A percentile compares a stretch with the other conserved stretches of the same genome.
phyloP scores from a whole-genome alignment of 2,113 vertebrate genomes.

The Oncorhynchus nerka region DNA sequence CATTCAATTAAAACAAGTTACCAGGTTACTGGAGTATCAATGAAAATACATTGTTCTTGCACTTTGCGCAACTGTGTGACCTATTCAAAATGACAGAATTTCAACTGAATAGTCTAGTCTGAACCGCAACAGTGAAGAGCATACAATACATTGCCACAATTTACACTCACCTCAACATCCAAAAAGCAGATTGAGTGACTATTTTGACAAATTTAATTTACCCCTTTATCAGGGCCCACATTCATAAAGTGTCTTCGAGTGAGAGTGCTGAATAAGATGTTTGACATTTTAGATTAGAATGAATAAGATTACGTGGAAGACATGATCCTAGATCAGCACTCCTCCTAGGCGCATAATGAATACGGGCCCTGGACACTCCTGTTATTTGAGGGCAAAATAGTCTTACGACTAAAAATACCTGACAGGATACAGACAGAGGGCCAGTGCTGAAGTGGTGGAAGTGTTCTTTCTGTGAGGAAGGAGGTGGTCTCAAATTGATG shows the following conservation, averaged over 20 bases:
- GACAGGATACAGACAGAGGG: conserved; percentile 10
- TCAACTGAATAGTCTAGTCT: too few relatives aligned
- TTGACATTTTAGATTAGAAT: too few relatives aligned
- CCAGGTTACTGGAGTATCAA: background rate
- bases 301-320: too few relatives aligned
- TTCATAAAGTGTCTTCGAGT: too few relatives aligned
- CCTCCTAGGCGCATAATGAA: too few relatives aligned
- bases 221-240: background rate
- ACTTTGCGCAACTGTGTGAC: background rate
- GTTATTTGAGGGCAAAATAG: too few relatives aligned
- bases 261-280: too few relatives aligned
- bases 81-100: too few relatives aligned
- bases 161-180: background rate
- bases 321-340: too few relatives aligned
- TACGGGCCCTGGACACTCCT: too few relatives aligned
- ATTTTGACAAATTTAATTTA: background rate
- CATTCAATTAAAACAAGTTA: background rate
- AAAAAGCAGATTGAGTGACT: background rate
- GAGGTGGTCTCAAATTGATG: background rate
- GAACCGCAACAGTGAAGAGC: background rate
- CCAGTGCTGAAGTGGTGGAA: conserved; percentile 9
- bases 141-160: background rate
- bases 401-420: conserved; percentile 18
- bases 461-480: conserved; percentile 1
- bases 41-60: background rate